Base-by-base conservation (phyloP, 1,140 invertebrate species). In the Bombus impatiens region DNA sequence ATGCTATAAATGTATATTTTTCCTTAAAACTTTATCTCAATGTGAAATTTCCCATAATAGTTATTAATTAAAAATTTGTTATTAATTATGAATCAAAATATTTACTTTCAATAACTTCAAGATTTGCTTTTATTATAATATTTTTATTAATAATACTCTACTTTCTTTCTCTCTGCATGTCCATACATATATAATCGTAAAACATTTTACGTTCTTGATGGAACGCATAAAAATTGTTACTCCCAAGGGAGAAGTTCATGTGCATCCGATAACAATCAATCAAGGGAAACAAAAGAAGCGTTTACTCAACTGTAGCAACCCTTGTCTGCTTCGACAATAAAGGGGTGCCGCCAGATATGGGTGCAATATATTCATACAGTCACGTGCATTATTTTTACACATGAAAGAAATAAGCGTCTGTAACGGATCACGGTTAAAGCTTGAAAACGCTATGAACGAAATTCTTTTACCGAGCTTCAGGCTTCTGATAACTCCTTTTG, bases 401-500 rank as follows among this genome's bases (percentile, higher is more conserved):
- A 32, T 59, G 37, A 80, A 86, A 89, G 70, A 78, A 88, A 65
- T 78, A 78, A 85, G 72, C 72, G 59, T 18, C 78, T 82, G 86
- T 87, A 90, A 88, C 81, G 81, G 40, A 78, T 82, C 77, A 67
- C 62, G 74, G 57, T 15, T 15, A 72, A 83, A 80, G 78, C 57
- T 78, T 47, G 77, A 67, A 57, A 89, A 89, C 68, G 77, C 37
- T 59, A 86, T 62, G 75, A 84, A 81, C 67, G 87, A 84, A 88
- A 92, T 91, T 93, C 87, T 93, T 92, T 93, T 87, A 84, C 53
- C 78, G 82, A 82, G 86, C 85, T 87, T 77, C 65, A 35, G 88
- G 91, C 91, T 91, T 93, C 92, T 93, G 93, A 93, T 93, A 84
- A 87, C 71, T 75, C 86, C 87, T 92, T 79, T 94, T 94, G 92